Evolutionary conservation across 1,140 invertebrate species (phyloP), one percentile per base, ranked within the genome.

Genomic region (Campodea augens): DNA sequence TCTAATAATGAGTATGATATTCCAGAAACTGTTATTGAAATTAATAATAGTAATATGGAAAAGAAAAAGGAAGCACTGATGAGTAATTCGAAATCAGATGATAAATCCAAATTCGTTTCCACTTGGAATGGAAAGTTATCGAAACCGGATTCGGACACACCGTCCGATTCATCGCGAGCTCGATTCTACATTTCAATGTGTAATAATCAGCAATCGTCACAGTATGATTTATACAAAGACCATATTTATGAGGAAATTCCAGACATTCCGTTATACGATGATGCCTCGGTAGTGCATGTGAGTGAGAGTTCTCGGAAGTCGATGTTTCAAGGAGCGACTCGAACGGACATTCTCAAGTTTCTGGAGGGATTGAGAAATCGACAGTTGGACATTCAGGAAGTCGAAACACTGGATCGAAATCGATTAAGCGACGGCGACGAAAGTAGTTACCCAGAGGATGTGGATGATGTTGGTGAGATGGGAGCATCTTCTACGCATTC

Each of bases 201-300:
- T 15, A 32, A 32, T 15, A 32, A 7, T 7, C 7, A 7, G 7
- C 7, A 10, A 7, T 32, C 27, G 7, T 10, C 7, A 7, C 74
- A 79, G 44, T 84, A 85, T 50, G 82, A 85, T 56, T 73, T 78
- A 18, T 82, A 85, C 22, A 68, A 77, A 2, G 83, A 88, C 63
- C 83, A 82, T 2, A 88, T 88, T 55, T 88, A 88, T 57, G 84
- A 88, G 63, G 84, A 89, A 63, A 83, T 87, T 41, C 70, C 72
- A 7, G 79, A 83, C 25, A 40, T 25, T 13, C 38, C 19, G 44
- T 39, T 25, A 19, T 48, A 50, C 7, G 55, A 76, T 79, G 51
- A 81, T 80, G 5, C 81, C 78, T 15, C 79, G 79, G 4, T 56
- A 83, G 42, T 81, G 81, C 2, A 54, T 78, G 0, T 78, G 76